A percentile compares a stretch with the other conserved stretches of the same genome.
Conservation (phyloP, 2,113 vertebrate genomes). For the Sisor rabdophorus region DNA sequence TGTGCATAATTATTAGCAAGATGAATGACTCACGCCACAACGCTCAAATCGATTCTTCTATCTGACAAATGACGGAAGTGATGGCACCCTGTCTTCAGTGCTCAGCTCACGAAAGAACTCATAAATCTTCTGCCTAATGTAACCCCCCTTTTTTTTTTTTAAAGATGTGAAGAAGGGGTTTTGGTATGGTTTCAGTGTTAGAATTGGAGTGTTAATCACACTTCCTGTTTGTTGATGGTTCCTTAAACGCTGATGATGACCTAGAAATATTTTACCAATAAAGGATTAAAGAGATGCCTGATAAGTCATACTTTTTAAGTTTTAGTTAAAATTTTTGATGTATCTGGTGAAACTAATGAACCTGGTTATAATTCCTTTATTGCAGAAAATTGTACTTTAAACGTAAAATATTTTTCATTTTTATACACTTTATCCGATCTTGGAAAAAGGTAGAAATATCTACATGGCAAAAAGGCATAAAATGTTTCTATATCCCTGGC, state of each 20-base stretch:
- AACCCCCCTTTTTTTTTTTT: constrained; percentile 39
- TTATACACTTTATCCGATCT: not conserved
- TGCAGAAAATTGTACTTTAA: not conserved
- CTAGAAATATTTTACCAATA: constrained; percentile 16
- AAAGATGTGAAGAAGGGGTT: not conserved
- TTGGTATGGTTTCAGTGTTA: not conserved
- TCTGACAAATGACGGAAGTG: constrained; percentile 58
- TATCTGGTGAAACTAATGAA: too few relatives aligned
- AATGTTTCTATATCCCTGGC: constrained; percentile 4
- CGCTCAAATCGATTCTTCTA: constrained; percentile 60
- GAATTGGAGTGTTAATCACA: not conserved
- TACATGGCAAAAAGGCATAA: not conserved
- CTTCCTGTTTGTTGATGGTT: not conserved
- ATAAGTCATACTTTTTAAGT: constrained; percentile 7
- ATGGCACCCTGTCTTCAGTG: constrained; percentile 60
- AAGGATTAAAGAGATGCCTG: constrained; percentile 24
- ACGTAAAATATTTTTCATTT: not conserved
- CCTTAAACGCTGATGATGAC: not conserved
- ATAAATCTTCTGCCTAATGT: constrained; percentile 64
- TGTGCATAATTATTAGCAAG: constrained; percentile 63
- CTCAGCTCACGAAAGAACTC: constrained; percentile 42
- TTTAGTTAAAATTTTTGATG: too few relatives aligned
- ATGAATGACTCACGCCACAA: constrained; percentile 58
- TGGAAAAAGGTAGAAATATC: not conserved
- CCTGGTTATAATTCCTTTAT: not conserved